Evolutionary conservation across 2,797 vertebrate genomes (phyloP).

Genomic region (Cetoscarus ocellatus): DNA sequence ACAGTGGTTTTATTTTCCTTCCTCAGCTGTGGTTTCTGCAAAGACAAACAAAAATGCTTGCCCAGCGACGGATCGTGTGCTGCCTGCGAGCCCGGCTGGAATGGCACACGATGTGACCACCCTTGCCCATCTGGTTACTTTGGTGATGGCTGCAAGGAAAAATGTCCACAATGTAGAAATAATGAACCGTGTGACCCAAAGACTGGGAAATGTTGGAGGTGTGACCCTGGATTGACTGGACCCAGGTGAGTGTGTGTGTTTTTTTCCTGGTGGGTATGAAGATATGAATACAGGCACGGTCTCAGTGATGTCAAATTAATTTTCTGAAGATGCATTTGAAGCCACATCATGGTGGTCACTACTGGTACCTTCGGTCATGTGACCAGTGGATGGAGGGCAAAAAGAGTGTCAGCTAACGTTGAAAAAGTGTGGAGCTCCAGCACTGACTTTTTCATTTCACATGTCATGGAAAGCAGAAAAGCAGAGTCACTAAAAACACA

Average conservation of each 20-base stretch:
- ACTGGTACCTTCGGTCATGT: too few species aligned
- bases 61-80: constrained; percentile 86
- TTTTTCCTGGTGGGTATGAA: not conserved
- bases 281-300: too few species aligned
- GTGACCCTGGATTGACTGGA: constrained; percentile 90
- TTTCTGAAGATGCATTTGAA: too few species aligned
- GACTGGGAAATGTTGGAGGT: constrained; percentile 87
- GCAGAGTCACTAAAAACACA: too few species aligned
- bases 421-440: too few species aligned
- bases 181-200: constrained; percentile 85
- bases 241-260: constrained; percentile 81
- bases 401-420: too few species aligned
- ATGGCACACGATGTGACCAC: constrained; percentile 87
- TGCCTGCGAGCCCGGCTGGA: constrained; percentile 92
- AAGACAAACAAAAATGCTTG: constrained; percentile 82
- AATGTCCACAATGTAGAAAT: constrained; percentile 86
- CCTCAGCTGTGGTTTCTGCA: constrained; percentile 88
- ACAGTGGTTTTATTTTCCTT: not conserved
- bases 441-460: too few species aligned
- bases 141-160: constrained; percentile 85
- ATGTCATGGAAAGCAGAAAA: too few species aligned
- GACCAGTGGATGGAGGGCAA: too few species aligned
- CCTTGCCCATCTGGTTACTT: constrained; percentile 84
- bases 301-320: too few species aligned
- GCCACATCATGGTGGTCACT: too few species aligned